Evolutionary conservation across 2,888 invertebrate genomes (phyloP), one percentile per base, ranked within the genome.

Genomic region (Hirudinaria manillensis): DNA sequence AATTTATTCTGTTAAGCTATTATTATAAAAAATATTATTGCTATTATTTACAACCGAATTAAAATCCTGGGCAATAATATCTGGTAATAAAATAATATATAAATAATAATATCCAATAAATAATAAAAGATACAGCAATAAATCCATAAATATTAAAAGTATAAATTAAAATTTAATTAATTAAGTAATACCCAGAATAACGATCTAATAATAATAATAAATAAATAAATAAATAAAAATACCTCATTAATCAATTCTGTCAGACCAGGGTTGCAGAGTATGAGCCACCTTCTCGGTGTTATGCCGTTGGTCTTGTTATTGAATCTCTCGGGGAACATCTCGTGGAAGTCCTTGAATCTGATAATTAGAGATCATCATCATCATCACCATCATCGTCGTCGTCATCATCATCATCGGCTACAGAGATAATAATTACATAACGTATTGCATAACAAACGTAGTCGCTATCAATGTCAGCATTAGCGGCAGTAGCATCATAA

Each of bases 281-380:
- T 87, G 80, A 99, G 87, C 99, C 99, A 99, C 80, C 99, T 91
- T 75, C 99, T 90, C 0, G 99, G 99, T 0, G 99, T 99, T 81
- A 99, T 98, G 70, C 99, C 99, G 85, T 99, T 99, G 0, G 98
- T 98, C 86, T 98, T 99, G 87, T 99, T 98, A 87, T 99, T 98
- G 90, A 99, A 99, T 84, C 93, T 94, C 65, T 94, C 91, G 0
- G 98, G 98, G 82, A 89, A 90, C 89, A 98, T 89, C 85, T 96
- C 95, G 84, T 90, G 93, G 88, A 99, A 99, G 86, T 98, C 94
- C 80, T 89, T 91, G 90, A 99, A 88, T 6, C 84, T 84, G 79
- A 3, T 34, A 10, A 13, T 13, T 21, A 65, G n/a, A 10, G 36
- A 27, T 36, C 24, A 24, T 19, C 24, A 65, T 65, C 66, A 24